phyloP scores from a whole-genome alignment of 2,888 invertebrate species.

The Tenthredo notha region DNA sequence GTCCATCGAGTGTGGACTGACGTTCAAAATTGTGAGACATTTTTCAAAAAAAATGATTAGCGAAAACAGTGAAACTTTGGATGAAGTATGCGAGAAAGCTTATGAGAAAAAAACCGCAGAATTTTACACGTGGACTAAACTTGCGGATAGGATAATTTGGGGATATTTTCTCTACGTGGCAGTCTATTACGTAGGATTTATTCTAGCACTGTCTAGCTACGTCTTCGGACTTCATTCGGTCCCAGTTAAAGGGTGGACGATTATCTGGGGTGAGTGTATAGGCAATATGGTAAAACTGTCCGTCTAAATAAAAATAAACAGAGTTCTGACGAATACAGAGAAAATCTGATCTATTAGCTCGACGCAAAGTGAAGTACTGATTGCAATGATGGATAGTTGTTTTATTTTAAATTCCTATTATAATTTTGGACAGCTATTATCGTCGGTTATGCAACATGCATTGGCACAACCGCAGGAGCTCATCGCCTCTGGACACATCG shows the following conservation, averaged over 20 bases:
- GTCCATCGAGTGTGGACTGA: not conserved
- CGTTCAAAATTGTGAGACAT: not conserved
- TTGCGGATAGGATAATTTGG: not conserved
- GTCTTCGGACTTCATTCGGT: conserved; percentile 4
- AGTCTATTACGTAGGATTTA: not conserved
- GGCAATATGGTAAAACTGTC: not conserved
- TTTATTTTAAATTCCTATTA: not conserved
- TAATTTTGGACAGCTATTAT: not conserved
- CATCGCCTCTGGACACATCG: conserved; percentile 37
- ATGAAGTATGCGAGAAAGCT: not conserved
- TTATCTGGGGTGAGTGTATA: conserved; percentile 35
- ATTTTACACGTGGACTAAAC: not conserved
- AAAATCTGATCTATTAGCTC: not conserved
- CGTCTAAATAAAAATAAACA: no score
- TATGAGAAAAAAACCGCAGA: not conserved
- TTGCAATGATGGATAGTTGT: not conserved
- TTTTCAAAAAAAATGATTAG: not conserved
- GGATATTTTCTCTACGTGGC: not conserved
- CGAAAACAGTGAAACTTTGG: not conserved
- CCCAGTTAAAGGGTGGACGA: conserved; percentile 1
- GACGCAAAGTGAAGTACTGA: not conserved
- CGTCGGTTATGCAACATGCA: not conserved
- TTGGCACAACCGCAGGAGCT: conserved; percentile 24
- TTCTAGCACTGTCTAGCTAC: not conserved
- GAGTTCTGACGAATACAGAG: not conserved